A percentile compares a stretch with the other conserved stretches of the same genome.
Conservation (phyloP, 1,140 invertebrate genomes). For the Neelides sp. region DNA sequence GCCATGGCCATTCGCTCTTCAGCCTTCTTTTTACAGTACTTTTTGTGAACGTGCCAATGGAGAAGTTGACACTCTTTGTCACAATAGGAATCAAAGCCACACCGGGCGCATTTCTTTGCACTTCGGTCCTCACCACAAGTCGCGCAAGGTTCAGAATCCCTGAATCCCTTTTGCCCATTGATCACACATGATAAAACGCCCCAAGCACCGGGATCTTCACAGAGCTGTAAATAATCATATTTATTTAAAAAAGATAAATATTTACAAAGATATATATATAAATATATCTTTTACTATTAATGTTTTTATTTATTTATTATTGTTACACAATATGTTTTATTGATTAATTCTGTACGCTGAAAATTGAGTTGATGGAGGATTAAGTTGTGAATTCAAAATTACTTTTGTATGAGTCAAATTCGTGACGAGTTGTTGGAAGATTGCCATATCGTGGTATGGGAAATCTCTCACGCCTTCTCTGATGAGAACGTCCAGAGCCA, state of each 20-base stretch:
- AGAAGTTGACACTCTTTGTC: slow-evolving; percentile 83
- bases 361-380: no score
- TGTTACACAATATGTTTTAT: no score
- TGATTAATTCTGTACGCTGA: no score
- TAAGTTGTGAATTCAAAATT: no score
- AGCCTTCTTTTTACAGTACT: slow-evolving; percentile 42
- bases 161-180: slow-evolving; percentile 68
- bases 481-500: slow-evolving; percentile 67
- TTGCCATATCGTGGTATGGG: slow-evolving; percentile 67
- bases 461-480: slow-evolving; percentile 72
- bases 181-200: slow-evolving; percentile 65
- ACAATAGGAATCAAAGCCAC: slow-evolving; percentile 87
- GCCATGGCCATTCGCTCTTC: slow-evolving; percentile 22
- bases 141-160: slow-evolving; percentile 59
- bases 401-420: slow-evolving; percentile 53
- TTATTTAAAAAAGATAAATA: slow-evolving; percentile 16
- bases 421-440: slow-evolving; percentile 70
- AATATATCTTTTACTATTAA: no score
- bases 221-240: slow-evolving; percentile 28
- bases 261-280: no score
- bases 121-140: slow-evolving; percentile 82
- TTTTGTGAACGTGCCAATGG: slow-evolving; percentile 95
- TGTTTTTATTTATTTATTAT: no score
- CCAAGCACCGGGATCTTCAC: slow-evolving; percentile 46
- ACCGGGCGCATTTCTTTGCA: slow-evolving; percentile 86